A percentile compares a stretch with the other conserved stretches of the same genome.
Conservation (phyloP, 2,113 vertebrate species). For the Centropus bengalensis region DNA sequence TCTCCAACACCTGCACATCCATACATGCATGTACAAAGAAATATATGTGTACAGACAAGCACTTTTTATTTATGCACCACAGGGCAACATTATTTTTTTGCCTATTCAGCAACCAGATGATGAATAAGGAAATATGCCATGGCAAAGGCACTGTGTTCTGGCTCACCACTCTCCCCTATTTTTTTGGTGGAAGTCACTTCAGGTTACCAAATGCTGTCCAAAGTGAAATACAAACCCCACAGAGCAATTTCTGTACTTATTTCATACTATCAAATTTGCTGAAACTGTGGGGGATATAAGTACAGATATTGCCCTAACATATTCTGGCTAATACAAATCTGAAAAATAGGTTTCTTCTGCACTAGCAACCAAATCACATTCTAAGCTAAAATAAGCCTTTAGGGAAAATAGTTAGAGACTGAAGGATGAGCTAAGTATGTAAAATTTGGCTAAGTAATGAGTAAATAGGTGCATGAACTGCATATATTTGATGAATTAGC, state of each 20-base stretch:
- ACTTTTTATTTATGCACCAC: neutral
- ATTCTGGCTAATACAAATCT: neutral
- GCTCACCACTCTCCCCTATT: neutral
- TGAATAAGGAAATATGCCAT: neutral
- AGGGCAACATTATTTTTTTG: neutral
- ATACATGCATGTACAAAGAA: accelerated
- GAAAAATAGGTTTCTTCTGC: neutral
- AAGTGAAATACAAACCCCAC: neutral
- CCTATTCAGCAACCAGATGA: neutral
- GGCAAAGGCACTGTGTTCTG: neutral
- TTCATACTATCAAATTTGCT: neutral
- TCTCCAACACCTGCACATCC: accelerated
- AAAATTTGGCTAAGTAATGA: neutral
- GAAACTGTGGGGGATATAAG: neutral
- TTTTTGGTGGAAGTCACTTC: neutral
- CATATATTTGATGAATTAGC: neutral
- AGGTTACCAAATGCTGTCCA: neutral
- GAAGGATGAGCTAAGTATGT: neutral
- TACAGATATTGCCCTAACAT: neutral
- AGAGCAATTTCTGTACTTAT: neutral
- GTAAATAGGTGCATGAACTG: neutral
- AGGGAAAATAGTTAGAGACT: neutral
- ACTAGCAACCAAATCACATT: neutral
- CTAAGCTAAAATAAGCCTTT: neutral
- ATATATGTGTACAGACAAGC: accelerated